phyloP scores from a whole-genome alignment of 2,113 vertebrate genomes.

The Cyanoramphus novaezelandiae region DNA sequence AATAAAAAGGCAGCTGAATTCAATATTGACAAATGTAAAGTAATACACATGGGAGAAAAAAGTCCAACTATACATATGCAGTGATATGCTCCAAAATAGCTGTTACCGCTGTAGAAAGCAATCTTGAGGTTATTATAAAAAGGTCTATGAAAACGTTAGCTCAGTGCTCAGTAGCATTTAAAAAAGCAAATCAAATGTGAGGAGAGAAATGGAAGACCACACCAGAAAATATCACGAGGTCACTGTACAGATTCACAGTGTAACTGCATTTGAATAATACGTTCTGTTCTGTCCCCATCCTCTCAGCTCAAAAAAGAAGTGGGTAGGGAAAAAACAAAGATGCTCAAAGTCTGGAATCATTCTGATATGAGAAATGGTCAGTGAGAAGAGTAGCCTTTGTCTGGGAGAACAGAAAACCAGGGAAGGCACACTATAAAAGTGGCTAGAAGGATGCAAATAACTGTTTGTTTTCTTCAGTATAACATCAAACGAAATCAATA shows the following conservation, averaged over 20 bases:
- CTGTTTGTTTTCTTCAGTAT: not conserved
- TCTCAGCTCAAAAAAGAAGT: not conserved
- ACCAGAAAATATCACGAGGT: not conserved
- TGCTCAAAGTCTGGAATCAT: not conserved
- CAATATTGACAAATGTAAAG: constrained; percentile 47
- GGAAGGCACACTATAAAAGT: not conserved
- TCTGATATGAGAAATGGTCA: not conserved
- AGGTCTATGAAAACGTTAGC: constrained; percentile 22
- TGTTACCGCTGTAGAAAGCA: not conserved
- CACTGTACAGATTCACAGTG: not conserved
- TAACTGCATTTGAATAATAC: not conserved
- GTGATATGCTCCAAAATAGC: not conserved
- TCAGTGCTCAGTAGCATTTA: constrained; percentile 1
- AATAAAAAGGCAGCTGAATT: constrained; percentile 30
- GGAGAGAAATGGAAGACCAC: not conserved
- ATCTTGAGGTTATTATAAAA: constrained; percentile 12
- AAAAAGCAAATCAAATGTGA: constrained; percentile 8
- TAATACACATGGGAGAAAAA: constrained; percentile 14
- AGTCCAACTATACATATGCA: not conserved
- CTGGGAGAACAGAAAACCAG: not conserved
- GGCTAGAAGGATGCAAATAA: not conserved
- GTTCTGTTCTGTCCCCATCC: not conserved
- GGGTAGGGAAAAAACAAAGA: not conserved
- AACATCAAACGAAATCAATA: not conserved
- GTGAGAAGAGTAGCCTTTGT: not conserved